Conservation (phyloP, 1,140 invertebrate species). For the Hirudo medicinalis region DNA sequence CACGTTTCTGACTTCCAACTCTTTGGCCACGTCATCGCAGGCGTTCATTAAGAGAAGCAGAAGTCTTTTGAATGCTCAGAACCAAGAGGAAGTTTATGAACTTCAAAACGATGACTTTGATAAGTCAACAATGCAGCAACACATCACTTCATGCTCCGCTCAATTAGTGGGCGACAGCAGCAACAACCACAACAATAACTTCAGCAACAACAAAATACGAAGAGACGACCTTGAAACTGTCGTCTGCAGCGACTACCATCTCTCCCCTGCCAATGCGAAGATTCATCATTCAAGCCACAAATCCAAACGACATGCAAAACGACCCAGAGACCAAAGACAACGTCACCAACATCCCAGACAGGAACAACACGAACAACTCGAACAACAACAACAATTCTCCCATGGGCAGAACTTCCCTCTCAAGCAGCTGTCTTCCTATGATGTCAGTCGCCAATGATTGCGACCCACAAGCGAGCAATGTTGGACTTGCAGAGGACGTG, state of each 20-base stretch:
- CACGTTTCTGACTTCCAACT: not conserved
- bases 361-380: not conserved
- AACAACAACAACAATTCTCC: not conserved
- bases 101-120: not conserved
- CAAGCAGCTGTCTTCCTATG: not conserved
- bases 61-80: not conserved
- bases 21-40: not conserved
- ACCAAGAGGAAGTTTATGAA: not conserved
- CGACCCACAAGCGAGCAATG: not conserved
- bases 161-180: not conserved
- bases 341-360: not conserved
- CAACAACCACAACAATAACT: conserved; percentile 4
- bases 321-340: not conserved
- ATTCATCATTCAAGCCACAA: not conserved
- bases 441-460: not conserved
- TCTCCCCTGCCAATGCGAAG: not conserved
- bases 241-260: no score
- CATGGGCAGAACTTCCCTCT: not conserved
- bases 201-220: conserved; percentile 1
- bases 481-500: no score
- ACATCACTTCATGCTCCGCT: not conserved
- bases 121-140: not conserved
- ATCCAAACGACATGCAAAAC: not conserved
- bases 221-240: not conserved
- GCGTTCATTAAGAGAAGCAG: not conserved